phyloP scores from a whole-genome alignment of 2,113 vertebrate species.

The Caranx melampygus region DNA sequence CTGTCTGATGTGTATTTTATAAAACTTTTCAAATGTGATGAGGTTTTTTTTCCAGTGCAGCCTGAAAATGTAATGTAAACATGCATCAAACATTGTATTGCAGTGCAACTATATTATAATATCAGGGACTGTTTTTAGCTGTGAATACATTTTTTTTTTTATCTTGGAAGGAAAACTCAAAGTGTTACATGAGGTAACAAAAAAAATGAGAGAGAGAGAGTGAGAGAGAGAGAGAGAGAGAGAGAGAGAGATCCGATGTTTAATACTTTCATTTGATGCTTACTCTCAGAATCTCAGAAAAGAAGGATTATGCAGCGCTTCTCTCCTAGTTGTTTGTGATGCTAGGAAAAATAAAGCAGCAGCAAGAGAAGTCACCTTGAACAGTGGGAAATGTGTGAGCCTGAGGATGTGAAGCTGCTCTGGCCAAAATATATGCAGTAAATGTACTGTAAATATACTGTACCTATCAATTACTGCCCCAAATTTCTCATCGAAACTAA shows the following conservation, averaged over 20 bases:
- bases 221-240: no score
- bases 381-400: background rate
- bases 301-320: conserved; percentile 5
- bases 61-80: conserved; percentile 21
- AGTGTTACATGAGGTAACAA: conserved; percentile 16
- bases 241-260: background rate
- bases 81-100: background rate
- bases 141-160: conserved; percentile 3
- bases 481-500: background rate
- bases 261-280: conserved; percentile 21
- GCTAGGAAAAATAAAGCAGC: background rate
- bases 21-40: background rate
- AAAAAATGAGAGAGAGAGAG: background rate
- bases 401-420: background rate
- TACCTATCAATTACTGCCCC: background rate
- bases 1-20: background rate
- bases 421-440: background rate
- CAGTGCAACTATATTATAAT: background rate
- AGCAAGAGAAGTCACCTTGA: conserved; percentile 32
- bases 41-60: conserved; percentile 11
- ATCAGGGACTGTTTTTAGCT: background rate
- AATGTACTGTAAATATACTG: background rate
- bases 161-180: background rate
- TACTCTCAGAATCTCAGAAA: conserved; percentile 9
- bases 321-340: conserved; percentile 7